Evolutionary conservation across 2,888 invertebrate genomes (phyloP), one percentile per base, ranked within the genome.

Genomic region (Andrena trimmerana): DNA sequence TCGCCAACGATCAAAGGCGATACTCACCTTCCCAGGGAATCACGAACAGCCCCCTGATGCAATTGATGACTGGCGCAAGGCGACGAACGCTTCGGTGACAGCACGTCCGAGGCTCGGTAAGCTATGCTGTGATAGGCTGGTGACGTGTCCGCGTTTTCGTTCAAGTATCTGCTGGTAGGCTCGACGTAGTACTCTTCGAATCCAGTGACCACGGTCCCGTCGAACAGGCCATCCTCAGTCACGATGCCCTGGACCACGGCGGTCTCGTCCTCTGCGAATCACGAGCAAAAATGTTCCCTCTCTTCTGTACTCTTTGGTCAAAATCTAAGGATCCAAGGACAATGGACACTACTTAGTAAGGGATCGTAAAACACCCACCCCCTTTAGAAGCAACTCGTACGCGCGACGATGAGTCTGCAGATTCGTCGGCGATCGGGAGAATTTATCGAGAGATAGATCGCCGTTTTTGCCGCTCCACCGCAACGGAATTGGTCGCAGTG

Each of bases 181-280:
- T 98, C 98, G 89, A 98, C 96, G 94, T 97, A 98, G 94, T 97
- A 98, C 91, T 98, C 97, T 91, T 97, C 97, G 70, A 96, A 95
- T 77, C 95, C 95, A 70, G 97, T 97, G 94, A 96, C 96, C 92
- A 99, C 97, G 74, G 97, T 97, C 72, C 98, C 99, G 93, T 99
- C 98, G 94, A 99, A 97, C 78, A 98, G 95, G 77, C 98, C 98
- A 81, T 98, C 97, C 78, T 96, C 95, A 81, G 98, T 98, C 90
- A 99, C 96, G 90, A 98, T 95, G 57, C 98, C 99, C 92, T 97
- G 97, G 72, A 98, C 97, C 87, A 96, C 95, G 16, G 98, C 97
- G 67, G 95, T 95, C 86, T 98, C 97, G 90, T 98, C 98, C 95
- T 97, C 98, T 98, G 95, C 52, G 96, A 95, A 78, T n/a, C 13